Evolutionary conservation across 2,797 vertebrate genomes (phyloP).

Genomic region (Pagetopsis macropterus): DNA sequence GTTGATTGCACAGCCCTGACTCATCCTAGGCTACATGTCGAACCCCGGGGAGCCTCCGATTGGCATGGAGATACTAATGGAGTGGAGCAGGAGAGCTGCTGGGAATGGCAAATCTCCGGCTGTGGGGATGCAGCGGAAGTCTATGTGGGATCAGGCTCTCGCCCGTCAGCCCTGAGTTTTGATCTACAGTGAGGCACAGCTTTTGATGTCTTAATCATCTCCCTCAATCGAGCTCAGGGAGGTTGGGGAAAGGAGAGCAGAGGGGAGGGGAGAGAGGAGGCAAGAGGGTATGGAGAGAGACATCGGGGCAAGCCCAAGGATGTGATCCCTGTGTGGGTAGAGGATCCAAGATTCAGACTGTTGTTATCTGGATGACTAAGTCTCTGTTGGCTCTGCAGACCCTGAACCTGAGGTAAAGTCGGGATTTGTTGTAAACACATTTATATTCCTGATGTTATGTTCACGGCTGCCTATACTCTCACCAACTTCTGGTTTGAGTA

Average conservation of each 20-base stretch:
- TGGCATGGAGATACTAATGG: conserved; percentile 82
- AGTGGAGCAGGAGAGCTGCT: conserved; percentile 81
- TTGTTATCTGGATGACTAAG: conserved; percentile 62
- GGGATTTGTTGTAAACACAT: conserved; percentile 51
- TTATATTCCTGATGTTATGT: conserved; percentile 39
- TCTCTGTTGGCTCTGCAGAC: conserved; percentile 54
- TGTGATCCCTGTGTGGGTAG: conserved; percentile 63
- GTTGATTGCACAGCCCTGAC: conserved; percentile 82
- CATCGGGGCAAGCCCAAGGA: conserved; percentile 69
- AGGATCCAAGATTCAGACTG: conserved; percentile 51
- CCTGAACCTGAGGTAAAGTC: conserved; percentile 46
- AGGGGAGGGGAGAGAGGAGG: conserved; percentile 46
- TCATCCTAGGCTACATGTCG: conserved; percentile 83
- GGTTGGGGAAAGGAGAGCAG: conserved; percentile 59
- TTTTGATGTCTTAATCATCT: conserved; percentile 86
- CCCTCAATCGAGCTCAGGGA: conserved; percentile 79
- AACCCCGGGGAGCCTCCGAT: conserved; percentile 82
- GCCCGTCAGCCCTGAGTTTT: conserved; percentile 80
- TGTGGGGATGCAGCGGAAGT: conserved; percentile 80
- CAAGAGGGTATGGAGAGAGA: conserved; percentile 53
- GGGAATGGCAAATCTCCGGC: conserved; percentile 83
- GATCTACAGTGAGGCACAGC: conserved; percentile 78
- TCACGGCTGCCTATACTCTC: conserved; percentile 33
- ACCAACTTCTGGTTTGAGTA: conserved; percentile 54
- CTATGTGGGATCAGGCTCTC: conserved; percentile 79